Evolutionary conservation across 2,113 vertebrate genomes (phyloP).

Genomic region (Oxyruncus cristatus): DNA sequence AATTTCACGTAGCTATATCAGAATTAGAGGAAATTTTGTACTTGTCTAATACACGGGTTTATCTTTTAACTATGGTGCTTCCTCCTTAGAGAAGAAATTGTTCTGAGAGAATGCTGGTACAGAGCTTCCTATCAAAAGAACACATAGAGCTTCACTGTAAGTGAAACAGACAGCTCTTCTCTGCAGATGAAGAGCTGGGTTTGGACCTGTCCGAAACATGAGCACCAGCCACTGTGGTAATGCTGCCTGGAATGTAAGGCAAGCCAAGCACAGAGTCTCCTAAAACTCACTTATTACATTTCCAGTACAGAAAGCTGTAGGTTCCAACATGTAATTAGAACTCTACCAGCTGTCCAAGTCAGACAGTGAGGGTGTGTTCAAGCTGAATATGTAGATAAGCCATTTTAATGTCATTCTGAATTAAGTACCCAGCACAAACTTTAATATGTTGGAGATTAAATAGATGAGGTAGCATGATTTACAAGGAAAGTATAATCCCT

Average conservation of each 20-base stretch:
- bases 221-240: neutral
- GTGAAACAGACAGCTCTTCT: neutral
- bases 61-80: neutral
- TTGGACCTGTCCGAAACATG: neutral
- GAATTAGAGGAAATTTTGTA: neutral
- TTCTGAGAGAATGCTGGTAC: neutral
- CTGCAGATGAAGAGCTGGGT: neutral
- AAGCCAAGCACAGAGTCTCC: neutral
- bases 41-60: neutral
- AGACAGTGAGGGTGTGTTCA: constrained; percentile 7
- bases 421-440: constrained; percentile 12
- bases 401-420: constrained; percentile 15
- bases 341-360: neutral
- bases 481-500: neutral
- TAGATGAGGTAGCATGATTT: constrained; percentile 15
- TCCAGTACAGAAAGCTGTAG: neutral
- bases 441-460: neutral
- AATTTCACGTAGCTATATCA: neutral
- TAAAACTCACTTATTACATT: neutral
- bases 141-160: neutral
- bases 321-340: constrained; percentile 1
- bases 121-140: neutral
- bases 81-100: neutral
- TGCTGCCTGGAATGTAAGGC: neutral
- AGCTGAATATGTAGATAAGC: constrained; percentile 14